Conservation (phyloP, 2,797 vertebrate species). For the Acrocephalus scirpaceus region DNA sequence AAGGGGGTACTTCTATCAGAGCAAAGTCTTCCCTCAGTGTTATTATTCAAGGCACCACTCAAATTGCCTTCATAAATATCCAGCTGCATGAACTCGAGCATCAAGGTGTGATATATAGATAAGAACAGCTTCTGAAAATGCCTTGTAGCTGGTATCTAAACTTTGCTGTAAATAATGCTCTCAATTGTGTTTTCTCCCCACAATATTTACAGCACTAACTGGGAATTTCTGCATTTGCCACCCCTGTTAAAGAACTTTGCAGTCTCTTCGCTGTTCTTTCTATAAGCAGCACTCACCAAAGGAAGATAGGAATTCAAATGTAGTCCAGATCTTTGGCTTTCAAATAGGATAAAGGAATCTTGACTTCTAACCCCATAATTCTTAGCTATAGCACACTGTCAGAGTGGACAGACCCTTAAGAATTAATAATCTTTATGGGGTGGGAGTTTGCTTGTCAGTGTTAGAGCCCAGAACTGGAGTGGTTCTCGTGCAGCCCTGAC, state of each 20-base stretch:
- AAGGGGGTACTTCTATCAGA: not conserved
- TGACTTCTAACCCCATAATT: not conserved
- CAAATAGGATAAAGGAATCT: not conserved
- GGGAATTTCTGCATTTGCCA: not conserved
- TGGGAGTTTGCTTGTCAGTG: not conserved
- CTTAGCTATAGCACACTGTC: not conserved
- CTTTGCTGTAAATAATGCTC: constrained; percentile 43
- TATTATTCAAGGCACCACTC: constrained; percentile 3
- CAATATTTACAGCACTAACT: not conserved
- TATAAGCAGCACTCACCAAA: not conserved
- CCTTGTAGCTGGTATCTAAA: not conserved
- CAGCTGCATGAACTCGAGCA: not conserved
- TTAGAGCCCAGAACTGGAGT: not conserved
- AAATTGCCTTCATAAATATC: constrained; percentile 39
- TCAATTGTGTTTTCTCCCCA: not conserved
- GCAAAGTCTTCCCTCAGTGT: not conserved
- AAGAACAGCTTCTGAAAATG: constrained; percentile 15
- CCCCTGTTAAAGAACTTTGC: not conserved
- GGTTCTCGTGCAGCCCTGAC: not conserved
- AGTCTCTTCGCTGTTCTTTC: not conserved
- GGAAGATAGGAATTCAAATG: not conserved
- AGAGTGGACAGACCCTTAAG: not conserved
- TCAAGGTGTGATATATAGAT: constrained; percentile 45
- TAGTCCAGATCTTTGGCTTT: not conserved
- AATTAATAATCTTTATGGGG: not conserved